Evolutionary conservation across 2,888 invertebrate genomes (phyloP).

Genomic region (Agapostemon virescens): DNA sequence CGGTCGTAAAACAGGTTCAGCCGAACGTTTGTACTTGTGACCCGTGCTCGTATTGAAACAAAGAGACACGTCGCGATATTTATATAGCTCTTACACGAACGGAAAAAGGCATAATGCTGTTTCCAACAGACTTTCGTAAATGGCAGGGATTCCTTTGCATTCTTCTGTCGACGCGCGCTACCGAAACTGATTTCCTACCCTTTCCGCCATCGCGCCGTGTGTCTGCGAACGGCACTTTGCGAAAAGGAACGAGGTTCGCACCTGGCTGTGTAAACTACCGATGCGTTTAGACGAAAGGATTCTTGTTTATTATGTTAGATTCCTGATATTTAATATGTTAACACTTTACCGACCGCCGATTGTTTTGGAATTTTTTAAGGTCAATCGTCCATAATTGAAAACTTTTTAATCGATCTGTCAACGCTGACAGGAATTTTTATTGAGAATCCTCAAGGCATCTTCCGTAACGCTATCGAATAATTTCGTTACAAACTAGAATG

Average conservation of each 20-base stretch:
- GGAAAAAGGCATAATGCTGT: background rate
- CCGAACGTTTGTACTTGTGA: conserved; percentile 27
- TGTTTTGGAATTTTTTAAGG: no score
- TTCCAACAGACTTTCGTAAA: background rate
- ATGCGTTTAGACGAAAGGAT: background rate
- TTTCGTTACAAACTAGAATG: no score
- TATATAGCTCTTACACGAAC: conserved; percentile 7
- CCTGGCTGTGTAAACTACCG: no score
- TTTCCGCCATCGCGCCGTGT: background rate
- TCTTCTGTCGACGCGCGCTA: background rate
- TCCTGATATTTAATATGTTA: no score
- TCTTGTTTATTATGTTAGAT: no score
- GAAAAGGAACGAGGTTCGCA: background rate
- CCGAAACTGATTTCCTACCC: background rate
- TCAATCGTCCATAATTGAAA: no score
- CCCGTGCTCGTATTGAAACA: conserved; percentile 17
- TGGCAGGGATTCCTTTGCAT: conserved; percentile 7
- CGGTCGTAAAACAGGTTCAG: conserved; percentile 37
- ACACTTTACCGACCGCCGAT: no score
- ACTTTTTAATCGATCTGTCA: no score
- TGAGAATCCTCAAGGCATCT: no score
- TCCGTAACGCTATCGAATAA: no score
- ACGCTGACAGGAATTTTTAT: no score
- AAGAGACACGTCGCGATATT: conserved; percentile 21
- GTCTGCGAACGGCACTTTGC: background rate